Evolutionary conservation across 1,140 invertebrate genomes (phyloP), one percentile per base, ranked within the genome.

Genomic region (Penaeus indicus): DNA sequence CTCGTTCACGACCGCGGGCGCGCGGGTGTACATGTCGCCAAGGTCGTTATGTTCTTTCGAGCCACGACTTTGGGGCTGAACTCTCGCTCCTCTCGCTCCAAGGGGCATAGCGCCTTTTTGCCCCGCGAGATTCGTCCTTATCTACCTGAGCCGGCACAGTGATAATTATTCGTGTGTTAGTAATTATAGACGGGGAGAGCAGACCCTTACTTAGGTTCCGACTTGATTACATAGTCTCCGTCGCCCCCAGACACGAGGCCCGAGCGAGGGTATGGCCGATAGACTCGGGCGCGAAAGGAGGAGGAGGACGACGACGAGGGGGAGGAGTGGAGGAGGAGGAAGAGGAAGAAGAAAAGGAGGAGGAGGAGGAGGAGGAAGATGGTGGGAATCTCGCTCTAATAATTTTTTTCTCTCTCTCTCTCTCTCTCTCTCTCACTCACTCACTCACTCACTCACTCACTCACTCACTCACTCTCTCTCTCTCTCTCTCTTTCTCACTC

Each of bases 161-260:
- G 87, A 88, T 88, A 88, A 88, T 88, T 88, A 88, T 88, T 84
- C 87, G 87, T 88, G 81, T 88, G 87, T 88, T 81, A 82, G 87
- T 88, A 88, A 88, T 88, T 88, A 88, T 84, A 88, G 87, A 84
- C 81, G 87, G 60, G 69, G 82, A 78, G 81, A 75, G 79, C 75
- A 88, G 87, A 88, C 87, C 87, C 87, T 88, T 88, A 88, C 87
- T 88, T 88, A 88, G 82, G 87, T 62, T 79, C 72, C 64, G 61
- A 19, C 72, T 81, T 88, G 87, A 88, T 88, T 88, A 88, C 82
- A 88, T 64, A 77, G 47, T 80, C 79, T 22, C 25, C 27, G 82
- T 75, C 87, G 81, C 87, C 87, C 82, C 81, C 72, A 21, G 54
- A 32, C 42, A 85, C 80, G 32, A 22, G 47, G 61, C 61, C 27